Base-by-base conservation (phyloP, 2,113 vertebrate species). In the Cavia aperea region DNA sequence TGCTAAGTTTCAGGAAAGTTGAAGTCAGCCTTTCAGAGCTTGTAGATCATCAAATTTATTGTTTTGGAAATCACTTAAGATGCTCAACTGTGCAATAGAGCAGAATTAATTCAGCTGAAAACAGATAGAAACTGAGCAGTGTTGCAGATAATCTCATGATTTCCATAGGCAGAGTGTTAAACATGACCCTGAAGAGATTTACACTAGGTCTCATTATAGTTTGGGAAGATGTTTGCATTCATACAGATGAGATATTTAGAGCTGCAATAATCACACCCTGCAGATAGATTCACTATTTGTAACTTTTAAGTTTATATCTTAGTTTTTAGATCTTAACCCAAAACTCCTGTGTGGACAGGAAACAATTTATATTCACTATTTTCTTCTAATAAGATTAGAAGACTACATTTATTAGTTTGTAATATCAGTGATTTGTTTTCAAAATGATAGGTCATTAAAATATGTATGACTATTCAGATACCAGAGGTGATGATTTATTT, bases 171-270 rank as follows among this genome's bases (percentile, higher is more conserved):
- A 94, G 86, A 89, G 75, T 96, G 96, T 91, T 65, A 3, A 95
- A 93, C 96, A 90, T 90, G 85, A 91, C 95, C 87, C 86, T 95
- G 56, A 89, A 93, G 96, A 97, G 86, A 92, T 95, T 97, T 96
- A 91, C 56, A 78, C 24, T 21, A 94, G 82, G 87, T 94, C 88
- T 95, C 63, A 93, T 94, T 96, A 96, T 36, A 66, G 54, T 66
- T 95, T 0, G 5, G 7, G 90, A 94, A 95, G 84, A 94, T 51
- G 82, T 43, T 94, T 94, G 51, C 92, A 86, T 96, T 97, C 93
- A 66, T 51, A 93, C 6, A 83, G 93, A 66, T 83, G 95, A 96
- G 90, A 93, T 58, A 26, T 88, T 60, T 85, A 94, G 87, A 72
- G 63, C 65, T 87, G 7, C 21, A 88, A 79, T 94, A 96, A 94